A percentile compares a stretch with the other conserved stretches of the same genome.
Conservation (phyloP, 1,140 invertebrate genomes). For the Orussus abietinus region DNA sequence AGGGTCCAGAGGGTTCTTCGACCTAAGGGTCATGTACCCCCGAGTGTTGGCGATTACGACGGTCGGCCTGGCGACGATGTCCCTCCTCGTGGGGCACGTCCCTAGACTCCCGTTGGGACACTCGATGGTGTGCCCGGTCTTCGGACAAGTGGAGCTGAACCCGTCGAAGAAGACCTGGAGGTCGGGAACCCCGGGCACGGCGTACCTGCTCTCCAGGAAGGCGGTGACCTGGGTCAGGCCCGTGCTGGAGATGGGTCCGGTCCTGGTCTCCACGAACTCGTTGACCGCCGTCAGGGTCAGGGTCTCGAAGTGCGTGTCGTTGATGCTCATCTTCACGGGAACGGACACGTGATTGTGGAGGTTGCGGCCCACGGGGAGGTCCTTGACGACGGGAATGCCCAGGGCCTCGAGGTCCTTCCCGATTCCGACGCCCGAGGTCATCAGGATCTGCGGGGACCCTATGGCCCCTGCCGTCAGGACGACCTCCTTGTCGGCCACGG, state of each 20-base stretch:
- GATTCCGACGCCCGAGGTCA: constrained; percentile 68
- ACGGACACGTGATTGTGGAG: constrained; percentile 57
- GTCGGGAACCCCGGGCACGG: constrained; percentile 35
- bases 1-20: constrained; percentile 56
- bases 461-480: constrained; percentile 66
- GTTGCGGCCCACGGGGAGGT: constrained; percentile 60
- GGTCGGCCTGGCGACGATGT: constrained; percentile 42
- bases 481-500: constrained; percentile 56
- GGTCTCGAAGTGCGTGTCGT: constrained; percentile 35
- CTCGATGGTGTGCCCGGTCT: constrained; percentile 37
- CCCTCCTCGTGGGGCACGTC: constrained; percentile 31
- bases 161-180: constrained; percentile 50
- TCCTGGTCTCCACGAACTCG: constrained; percentile 41
- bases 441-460: constrained; percentile 65
- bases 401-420: constrained; percentile 54
- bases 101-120: constrained; percentile 34
- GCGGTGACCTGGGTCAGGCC: constrained; percentile 52
- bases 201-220: constrained; percentile 42
- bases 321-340: constrained; percentile 42
- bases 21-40: constrained; percentile 48
- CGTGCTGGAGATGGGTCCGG: constrained; percentile 48
- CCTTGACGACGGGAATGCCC: constrained; percentile 47
- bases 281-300: constrained; percentile 42
- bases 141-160: constrained; percentile 40
- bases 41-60: constrained; percentile 30